phyloP scores from a whole-genome alignment of 2,797 vertebrate genomes.

The Muscicapa striata region DNA sequence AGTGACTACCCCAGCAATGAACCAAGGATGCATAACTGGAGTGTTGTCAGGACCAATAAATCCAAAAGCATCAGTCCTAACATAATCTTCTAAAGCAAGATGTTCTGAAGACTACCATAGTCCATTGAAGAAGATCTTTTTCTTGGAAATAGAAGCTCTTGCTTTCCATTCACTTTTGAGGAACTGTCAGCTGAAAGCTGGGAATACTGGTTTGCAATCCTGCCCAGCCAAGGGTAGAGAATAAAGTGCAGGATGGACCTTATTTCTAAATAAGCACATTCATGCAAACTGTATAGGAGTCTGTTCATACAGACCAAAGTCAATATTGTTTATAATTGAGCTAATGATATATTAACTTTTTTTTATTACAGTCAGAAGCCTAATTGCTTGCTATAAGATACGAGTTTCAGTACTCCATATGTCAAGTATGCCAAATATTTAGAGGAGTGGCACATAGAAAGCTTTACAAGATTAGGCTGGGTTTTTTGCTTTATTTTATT shows the following conservation, averaged over 20 bases:
- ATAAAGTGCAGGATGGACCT: background rate
- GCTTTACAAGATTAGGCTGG: background rate
- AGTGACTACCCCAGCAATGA: background rate
- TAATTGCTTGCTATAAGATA: conserved; percentile 23
- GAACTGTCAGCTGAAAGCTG: background rate
- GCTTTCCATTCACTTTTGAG: background rate
- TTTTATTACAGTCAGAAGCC: background rate
- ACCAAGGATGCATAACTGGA: background rate
- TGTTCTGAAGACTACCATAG: accelerated
- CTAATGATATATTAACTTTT: background rate
- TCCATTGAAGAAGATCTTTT: background rate
- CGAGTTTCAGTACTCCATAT: background rate
- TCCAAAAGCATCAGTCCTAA: background rate
- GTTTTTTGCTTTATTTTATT: background rate
- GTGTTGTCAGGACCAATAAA: background rate
- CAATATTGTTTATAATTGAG: background rate
- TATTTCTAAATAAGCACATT: background rate
- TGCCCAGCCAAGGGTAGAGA: background rate
- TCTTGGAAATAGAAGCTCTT: background rate
- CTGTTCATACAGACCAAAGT: background rate
- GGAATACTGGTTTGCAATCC: background rate
- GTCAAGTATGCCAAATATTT: background rate
- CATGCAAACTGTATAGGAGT: background rate
- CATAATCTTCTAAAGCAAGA: background rate
- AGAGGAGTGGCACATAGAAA: background rate